A percentile compares a stretch with the other conserved stretches of the same genome.
Conservation (phyloP, 2,113 vertebrate genomes). For the Silurus asotus region DNA sequence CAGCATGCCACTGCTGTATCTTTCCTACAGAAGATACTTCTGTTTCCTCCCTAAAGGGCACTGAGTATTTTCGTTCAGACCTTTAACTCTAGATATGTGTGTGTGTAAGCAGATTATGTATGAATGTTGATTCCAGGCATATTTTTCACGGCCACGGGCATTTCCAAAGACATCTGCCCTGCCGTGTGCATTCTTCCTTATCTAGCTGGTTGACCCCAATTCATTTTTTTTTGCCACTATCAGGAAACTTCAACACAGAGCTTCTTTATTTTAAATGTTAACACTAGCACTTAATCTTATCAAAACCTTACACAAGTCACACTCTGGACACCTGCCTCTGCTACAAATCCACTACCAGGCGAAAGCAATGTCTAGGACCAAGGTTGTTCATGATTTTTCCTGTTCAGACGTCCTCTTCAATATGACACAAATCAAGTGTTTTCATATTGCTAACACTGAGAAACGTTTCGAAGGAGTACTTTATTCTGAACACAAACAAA, state of each 20-base stretch:
- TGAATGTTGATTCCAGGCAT: neutral
- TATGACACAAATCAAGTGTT: neutral
- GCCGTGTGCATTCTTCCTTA: slow-evolving; percentile 30
- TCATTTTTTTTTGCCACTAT: slow-evolving; percentile 19
- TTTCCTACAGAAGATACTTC: neutral
- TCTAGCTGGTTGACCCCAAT: slow-evolving; percentile 24
- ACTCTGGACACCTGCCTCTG: slow-evolving; percentile 35
- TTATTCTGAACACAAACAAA: slow-evolving; percentile 9
- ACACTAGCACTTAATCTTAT: slow-evolving; percentile 31
- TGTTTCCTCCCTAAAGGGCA: slow-evolving; percentile 16
- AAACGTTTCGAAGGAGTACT: neutral
- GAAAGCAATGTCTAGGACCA: slow-evolving; percentile 7
- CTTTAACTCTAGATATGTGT: slow-evolving; percentile 16
- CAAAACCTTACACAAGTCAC: slow-evolving; percentile 6
- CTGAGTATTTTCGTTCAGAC: slow-evolving; percentile 22
- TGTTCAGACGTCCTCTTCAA: neutral
- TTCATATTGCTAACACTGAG: neutral
- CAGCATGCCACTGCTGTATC: neutral
- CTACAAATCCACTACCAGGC: slow-evolving; percentile 31
- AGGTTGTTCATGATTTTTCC: slow-evolving; percentile 7
- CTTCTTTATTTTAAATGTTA: slow-evolving; percentile 40
- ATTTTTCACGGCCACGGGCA: slow-evolving; percentile 41
- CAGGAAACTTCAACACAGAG: slow-evolving; percentile 31
- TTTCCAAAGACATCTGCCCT: slow-evolving; percentile 19
- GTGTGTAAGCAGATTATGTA: slow-evolving; percentile 9